Base-by-base conservation (phyloP, 1,140 invertebrate species). In the Vanessa tameamea region DNA sequence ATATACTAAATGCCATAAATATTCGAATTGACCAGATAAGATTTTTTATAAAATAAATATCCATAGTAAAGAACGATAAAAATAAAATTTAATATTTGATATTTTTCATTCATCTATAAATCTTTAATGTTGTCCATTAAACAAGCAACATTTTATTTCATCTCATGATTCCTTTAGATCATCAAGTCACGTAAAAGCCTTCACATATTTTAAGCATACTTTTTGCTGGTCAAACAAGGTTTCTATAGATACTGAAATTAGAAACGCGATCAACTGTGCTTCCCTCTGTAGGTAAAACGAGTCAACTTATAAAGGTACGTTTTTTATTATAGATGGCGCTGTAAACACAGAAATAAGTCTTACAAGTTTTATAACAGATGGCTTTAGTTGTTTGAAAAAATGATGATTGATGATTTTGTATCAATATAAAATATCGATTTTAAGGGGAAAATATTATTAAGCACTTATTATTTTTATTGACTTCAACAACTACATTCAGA, bases 271-370 rank as follows among this genome's bases (percentile, higher is more conserved):
- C 16, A 11, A 57, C 9, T 20, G 66, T 69, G 66, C 66, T 55
- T 69, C 66, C 66, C 50, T 69, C 66, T 69, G 8, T 69, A 16
- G 66, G 31, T 55, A 61, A 61, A 11, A 9, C 16, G 20, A 55
- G 37, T 12, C 20, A 13, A 47, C 51, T 20, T 37, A n/a, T 20
- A 15, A 47, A 13, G 20, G 37, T 31, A 23, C 16, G 13, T n/a
- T 20, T 59, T 69, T 15, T 23, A 15, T 63, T 37, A 8, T 20
- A 75, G 68, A 75, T 71, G 69, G 68, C 73, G 73, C 68, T 66
- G 64, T 47, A 47, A 48, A 51, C 37, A 48, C 55, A 8, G 3
- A 59, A 31, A 64, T 47, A 47, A 47, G 26, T 63, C 23, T 75
- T 64, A 51, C 47, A 20, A 47, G 51, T 23, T 9, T 51, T 47